These are phyloP conservation scores for Aphelocoma californica DNA, from an alignment of 2,797 vertebrate species.

Conservation along the genomic window DNA sequence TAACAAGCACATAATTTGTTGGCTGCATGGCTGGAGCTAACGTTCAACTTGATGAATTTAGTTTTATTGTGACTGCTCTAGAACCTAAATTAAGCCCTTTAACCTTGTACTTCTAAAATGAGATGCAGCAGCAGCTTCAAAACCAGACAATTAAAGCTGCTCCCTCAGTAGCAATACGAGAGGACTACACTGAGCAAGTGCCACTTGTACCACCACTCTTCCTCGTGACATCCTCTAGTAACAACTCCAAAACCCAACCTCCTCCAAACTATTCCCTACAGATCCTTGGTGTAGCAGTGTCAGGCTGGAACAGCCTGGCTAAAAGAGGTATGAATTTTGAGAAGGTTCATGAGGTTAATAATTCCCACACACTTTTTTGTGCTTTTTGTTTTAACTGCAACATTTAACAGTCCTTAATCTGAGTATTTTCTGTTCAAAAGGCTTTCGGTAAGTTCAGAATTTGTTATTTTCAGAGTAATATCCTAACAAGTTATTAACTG, in stretches of 20 bases:
- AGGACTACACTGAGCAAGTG: not conserved
- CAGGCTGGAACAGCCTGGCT: not conserved
- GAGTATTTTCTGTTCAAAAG: not conserved
- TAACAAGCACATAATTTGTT: fast-evolving
- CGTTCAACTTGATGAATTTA: not conserved
- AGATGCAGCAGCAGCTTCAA: not conserved
- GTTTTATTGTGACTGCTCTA: not conserved
- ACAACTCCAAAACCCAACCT: not conserved
- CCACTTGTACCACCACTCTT: not conserved
- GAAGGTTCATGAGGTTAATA: not conserved
- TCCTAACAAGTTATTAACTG: not conserved
- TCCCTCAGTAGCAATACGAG: fast-evolving
- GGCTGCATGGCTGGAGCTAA: not conserved
- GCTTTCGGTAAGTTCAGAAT: not conserved
- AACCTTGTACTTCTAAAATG: not conserved
- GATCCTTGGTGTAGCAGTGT: fast-evolving
- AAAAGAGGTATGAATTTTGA: not conserved
- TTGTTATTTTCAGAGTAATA: not conserved
- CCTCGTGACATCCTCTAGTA: not conserved
- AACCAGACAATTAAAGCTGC: not conserved
- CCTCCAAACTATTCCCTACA: not conserved
- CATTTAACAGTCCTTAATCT: not conserved
- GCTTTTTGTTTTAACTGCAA: not conserved
- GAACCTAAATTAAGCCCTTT: not conserved
- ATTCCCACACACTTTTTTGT: not conserved